Evolutionary conservation across 2,888 invertebrate species (phyloP).

Genomic region (Anaspis maculata): DNA sequence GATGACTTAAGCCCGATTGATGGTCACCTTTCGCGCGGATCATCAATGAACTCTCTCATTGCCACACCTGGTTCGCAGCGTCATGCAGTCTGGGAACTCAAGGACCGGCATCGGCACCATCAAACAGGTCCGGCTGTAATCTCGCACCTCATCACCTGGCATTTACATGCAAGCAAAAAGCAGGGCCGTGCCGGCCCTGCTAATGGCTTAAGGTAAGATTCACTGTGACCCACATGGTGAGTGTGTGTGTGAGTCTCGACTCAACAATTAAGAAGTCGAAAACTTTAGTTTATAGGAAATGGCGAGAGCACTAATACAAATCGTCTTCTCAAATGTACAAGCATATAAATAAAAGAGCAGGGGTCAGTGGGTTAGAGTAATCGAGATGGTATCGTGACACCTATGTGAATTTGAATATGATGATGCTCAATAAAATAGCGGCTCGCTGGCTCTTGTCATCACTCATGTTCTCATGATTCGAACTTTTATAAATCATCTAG

Average conservation of each 20-base stretch:
- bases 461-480: no score
- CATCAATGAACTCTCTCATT: constrained; percentile 9
- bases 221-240: constrained; percentile 7
- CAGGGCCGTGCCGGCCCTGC: constrained; percentile 2
- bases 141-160: constrained; percentile 10
- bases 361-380: constrained; percentile 16
- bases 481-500: no score
- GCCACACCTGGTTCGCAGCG: constrained; percentile 13
- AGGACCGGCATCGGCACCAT: no score
- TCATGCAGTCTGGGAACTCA: constrained; percentile 13
- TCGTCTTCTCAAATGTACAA: constrained; percentile 13
- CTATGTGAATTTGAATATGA: constrained; percentile 12
- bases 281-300: constrained; percentile 9
- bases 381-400: constrained; percentile 9
- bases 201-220: no score
- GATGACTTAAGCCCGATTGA: no score
- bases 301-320: constrained; percentile 7
- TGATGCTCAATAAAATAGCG: no score
- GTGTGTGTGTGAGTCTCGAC: neutral
- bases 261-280: constrained; percentile 9
- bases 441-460: no score
- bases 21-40: neutral
- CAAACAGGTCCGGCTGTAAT: constrained; percentile 4
- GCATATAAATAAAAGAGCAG: constrained; percentile 9
- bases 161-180: constrained; percentile 10